Evolutionary conservation across 92 coral and sea anemone species (phyloP).

Genomic region (Palythoa grandiflora): DNA sequence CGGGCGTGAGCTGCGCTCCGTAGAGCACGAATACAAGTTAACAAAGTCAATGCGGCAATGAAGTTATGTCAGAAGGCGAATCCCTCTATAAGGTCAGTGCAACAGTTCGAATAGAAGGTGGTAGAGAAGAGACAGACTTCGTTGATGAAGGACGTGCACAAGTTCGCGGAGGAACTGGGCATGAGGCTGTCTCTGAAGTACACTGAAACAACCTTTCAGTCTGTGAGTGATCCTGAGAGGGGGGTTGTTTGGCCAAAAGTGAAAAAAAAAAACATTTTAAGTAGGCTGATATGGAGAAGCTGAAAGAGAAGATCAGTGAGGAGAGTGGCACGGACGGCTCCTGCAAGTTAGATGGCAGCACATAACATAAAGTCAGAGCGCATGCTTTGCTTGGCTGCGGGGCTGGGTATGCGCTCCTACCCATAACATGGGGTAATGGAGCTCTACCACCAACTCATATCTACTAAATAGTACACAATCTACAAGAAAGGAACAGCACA

Average conservation of each 20-base stretch:
- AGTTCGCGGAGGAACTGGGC: background rate
- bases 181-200: background rate
- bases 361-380: background rate
- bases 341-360: background rate
- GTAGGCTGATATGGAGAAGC: background rate
- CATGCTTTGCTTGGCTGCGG: conserved; percentile 5
- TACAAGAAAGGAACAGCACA: background rate
- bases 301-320: conserved; percentile 13
- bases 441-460: conserved; percentile 20
- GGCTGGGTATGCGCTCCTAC: no score
- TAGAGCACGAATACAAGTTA: background rate
- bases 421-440: conserved; percentile 9
- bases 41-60: background rate
- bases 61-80: no score
- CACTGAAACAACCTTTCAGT: background rate
- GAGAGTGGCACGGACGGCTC: background rate
- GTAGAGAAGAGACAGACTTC: background rate
- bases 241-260: background rate
- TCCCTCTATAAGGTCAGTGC: background rate
- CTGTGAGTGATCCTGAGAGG: background rate
- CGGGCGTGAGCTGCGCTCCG: background rate
- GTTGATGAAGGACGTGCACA: background rate
- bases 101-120: background rate
- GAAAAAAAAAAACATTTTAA: background rate
- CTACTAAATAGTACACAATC: conserved; percentile 1